A percentile compares a stretch with the other conserved stretches of the same genome.
phyloP scores from a whole-genome alignment of 2,113 vertebrate genomes.

The Periophthalmus modestus region DNA sequence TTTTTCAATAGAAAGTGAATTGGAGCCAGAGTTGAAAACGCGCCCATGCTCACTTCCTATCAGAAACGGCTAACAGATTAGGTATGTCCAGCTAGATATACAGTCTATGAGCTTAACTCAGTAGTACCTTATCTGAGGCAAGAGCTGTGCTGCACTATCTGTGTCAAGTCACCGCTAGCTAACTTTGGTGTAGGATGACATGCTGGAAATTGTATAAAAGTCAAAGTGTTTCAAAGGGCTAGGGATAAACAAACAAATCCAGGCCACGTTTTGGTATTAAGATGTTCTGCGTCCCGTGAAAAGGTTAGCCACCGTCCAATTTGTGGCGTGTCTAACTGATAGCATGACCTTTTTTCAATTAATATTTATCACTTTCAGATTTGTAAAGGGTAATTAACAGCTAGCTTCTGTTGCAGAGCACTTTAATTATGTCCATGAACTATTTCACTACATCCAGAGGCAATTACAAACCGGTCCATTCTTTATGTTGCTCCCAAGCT shows the following conservation, averaged over 20 bases:
- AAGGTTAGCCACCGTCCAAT: not conserved
- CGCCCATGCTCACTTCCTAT: no score
- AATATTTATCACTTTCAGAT: not conserved
- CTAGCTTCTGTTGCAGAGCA: not conserved
- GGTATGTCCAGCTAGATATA: no score
- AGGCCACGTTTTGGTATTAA: not conserved
- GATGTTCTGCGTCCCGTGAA: not conserved
- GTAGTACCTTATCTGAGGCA: slow-evolving; percentile 31
- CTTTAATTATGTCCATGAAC: not conserved
- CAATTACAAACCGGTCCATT: not conserved
- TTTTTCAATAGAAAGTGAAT: no score
- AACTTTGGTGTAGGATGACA: slow-evolving; percentile 17
- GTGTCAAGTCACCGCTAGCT: slow-evolving; percentile 23
- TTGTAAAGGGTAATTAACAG: not conserved
- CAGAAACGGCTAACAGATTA: no score
- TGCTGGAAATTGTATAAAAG: slow-evolving; percentile 4
- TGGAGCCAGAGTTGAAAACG: no score
- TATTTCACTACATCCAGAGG: not conserved
- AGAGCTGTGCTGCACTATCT: slow-evolving; percentile 46
- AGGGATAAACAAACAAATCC: not conserved
- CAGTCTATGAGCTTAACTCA: no score
- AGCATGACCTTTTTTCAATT: not conserved
- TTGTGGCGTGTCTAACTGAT: not conserved
- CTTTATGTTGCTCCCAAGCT: not conserved
- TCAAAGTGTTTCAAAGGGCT: slow-evolving; percentile 5